Evolutionary conservation across 30 jellyfish, hydroid and myxozoan species (phyloP).

Genomic region (Haliclystus octoradiatus): DNA sequence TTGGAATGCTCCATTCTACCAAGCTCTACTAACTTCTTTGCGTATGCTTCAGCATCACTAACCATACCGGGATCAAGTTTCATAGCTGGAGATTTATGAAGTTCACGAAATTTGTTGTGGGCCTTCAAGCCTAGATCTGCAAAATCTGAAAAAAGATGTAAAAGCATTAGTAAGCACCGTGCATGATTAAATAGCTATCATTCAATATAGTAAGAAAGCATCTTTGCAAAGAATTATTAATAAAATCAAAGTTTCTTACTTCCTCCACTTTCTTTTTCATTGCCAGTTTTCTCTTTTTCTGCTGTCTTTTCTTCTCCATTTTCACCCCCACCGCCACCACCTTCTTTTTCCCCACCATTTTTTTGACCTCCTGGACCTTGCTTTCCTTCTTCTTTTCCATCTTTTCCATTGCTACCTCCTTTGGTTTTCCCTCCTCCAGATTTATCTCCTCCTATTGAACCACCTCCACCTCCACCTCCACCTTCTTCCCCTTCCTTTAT

Average conservation of each 20-base stretch:
- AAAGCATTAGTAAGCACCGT: too few species aligned
- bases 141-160: constrained; percentile 22
- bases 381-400: neutral
- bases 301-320: too few species aligned
- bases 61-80: constrained; percentile 21
- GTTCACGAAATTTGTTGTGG: constrained; percentile 30
- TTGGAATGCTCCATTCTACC: neutral
- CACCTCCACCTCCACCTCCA: neutral
- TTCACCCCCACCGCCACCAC: too few species aligned
- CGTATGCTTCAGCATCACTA: constrained; percentile 30
- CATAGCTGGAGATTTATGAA: constrained; percentile 26
- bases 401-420: neutral
- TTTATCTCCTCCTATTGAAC: neutral
- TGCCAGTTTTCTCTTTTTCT: too few species aligned
- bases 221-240: too few species aligned
- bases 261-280: too few species aligned
- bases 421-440: neutral
- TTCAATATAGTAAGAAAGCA: too few species aligned
- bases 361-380: too few species aligned
- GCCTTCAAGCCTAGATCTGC: constrained; percentile 26
- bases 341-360: too few species aligned
- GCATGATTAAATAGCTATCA: too few species aligned
- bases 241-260: too few species aligned
- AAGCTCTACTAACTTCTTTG: constrained; percentile 6
- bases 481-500: neutral